Evolutionary conservation across 2,113 vertebrate species (phyloP), one percentile per base, ranked within the genome.

Genomic region (Ctenodactylus gundi): DNA sequence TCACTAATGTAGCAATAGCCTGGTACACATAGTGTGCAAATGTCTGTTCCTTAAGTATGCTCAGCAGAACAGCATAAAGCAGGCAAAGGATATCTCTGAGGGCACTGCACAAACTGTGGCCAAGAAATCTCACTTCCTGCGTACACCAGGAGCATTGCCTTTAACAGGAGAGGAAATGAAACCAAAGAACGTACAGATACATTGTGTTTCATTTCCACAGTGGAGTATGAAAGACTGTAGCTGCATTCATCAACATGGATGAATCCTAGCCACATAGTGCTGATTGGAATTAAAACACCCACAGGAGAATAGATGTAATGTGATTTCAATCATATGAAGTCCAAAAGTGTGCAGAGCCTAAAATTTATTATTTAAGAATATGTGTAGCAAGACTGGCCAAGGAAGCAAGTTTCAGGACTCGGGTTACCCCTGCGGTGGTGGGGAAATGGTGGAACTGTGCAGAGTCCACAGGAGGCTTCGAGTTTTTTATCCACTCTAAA

Each of bases 231-330:
- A 31, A 62, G 87, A 83, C n/a, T 91, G 65, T 11, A 89, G 51
- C 34, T 77, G 23, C 6, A 67, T 18, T 44, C 85, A 57, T 6
- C 9, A 36, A 85, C 31, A n/a, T 2, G 60, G 81, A 88, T 90
- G 67, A 73, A 92, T 94, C 15, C 92, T 67, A 77, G 85, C 36
- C 78, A 55, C 36, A 76, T 44, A 89, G 81, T 84, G 20, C 65
- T 77, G 46, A 92, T 27, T 62, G 20, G 46, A 78, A 89, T n/a
- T n/a, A 55, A 81, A 87, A 76, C 44, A 94, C 39, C 89, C 57
- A 96, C 70, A 90, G 76, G 91, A 81, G 73, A 82, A 92, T 58
- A 85, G 80, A 72, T 76, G 53, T 53, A 93, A 25, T 80, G 58
- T 80, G 57, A 80, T 76, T 84, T 49, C 70, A 90, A 72, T 90